Evolutionary conservation across 30 jellyfish, hydroid and myxozoan genomes (phyloP), one percentile per base, ranked within the genome.

Genomic region (Cassiopea andromeda): DNA sequence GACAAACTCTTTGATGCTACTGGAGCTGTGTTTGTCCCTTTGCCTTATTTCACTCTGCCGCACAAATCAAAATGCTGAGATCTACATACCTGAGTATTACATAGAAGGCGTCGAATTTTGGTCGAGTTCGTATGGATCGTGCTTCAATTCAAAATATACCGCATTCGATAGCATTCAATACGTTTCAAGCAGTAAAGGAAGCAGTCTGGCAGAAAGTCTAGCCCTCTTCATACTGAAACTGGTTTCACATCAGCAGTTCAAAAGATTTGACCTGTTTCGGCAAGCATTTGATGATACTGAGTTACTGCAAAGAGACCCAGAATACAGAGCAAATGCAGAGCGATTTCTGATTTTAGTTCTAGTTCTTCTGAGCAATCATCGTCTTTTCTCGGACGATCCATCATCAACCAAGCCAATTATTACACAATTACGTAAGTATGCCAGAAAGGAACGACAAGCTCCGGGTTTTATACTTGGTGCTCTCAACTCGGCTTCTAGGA

Each of bases 11-110:
- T 44, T 88, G 73, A 14, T 59, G 38, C 88, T 88, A 18, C 90
- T 88, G 49, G 95, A 88, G 81, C 67, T 88, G 48, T 54, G 59
- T 72, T 4, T 88, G n/a, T 47, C 87, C 8, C 80, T 88, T 19
- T 88, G 90, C 54, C 59, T 86, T 8, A 44, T 86, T 6, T 75
- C 93, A 44, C 93, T 86, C 64, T 14, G 89, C 84, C 46, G 83
- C 10, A 61, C 85, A 27, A 44, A 59, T 6, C 58, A 46, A 44
- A 49, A 16, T n/a, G 14, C 77, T 44, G 78, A 44, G 58, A 66
- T 86, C 19, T 50, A 46, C 70, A 1, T 86, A 50, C 93, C 93
- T 17, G 88, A 48, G 58, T 86, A 59, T 72, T 86, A 86, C 77
- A 44, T 48, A 7, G 93, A 86, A 64, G 89, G 89, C 18, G 0